Conservation (phyloP, 2,888 invertebrate species). For the Cerastis rubricosa region DNA sequence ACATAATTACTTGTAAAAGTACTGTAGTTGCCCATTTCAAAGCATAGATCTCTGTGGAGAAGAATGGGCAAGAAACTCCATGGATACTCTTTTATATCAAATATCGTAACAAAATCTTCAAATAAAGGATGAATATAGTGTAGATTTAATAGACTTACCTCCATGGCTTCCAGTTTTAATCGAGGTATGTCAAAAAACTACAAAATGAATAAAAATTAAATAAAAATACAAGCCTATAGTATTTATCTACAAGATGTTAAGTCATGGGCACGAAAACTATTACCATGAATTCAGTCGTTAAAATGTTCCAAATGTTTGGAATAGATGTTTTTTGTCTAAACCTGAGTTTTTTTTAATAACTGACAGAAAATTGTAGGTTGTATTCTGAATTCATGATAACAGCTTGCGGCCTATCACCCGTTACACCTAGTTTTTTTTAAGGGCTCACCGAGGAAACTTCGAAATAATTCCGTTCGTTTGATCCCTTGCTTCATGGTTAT, state of each 20-base stretch:
- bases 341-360: no score
- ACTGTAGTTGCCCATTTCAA: no score
- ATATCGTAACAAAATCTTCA: no score
- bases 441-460: no score
- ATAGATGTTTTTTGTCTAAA: neutral
- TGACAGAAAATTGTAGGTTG: no score
- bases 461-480: no score
- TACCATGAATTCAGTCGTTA: neutral
- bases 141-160: constrained; percentile 4
- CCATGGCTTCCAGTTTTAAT: constrained; percentile 23
- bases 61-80: no score
- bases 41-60: no score
- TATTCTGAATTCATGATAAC: neutral
- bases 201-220: neutral
- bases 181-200: constrained; percentile 48
- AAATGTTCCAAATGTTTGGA: no score
- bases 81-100: no score
- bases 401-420: neutral
- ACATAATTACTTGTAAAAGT: no score
- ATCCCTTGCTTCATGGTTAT: no score
- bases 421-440: neutral
- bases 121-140: neutral
- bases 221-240: neutral
- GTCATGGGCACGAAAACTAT: neutral
- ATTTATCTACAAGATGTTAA: neutral